Evolutionary conservation across 2,113 vertebrate genomes (phyloP), one percentile per base, ranked within the genome.

Genomic region (Anoplopoma fimbria): DNA sequence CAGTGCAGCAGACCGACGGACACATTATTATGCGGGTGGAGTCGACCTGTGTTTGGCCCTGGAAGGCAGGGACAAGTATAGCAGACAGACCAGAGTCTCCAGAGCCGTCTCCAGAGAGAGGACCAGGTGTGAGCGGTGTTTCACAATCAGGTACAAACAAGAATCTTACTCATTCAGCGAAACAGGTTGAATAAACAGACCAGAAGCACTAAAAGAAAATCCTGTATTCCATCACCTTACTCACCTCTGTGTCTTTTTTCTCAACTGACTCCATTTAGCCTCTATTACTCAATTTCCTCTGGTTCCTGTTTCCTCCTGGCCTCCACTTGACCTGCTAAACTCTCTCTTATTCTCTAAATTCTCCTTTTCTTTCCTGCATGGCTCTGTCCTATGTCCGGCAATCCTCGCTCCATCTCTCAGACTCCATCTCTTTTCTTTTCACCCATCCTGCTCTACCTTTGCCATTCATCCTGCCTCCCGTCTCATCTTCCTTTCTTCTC

Each of bases 401-500:
- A 10, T 29, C n/a, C 45, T 42, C 9, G 1, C 55, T 60, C 83
- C 38, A 69, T 49, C 83, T 67, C 17, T 55, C 25, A 53, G 36
- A 40, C 61, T 53, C n/a, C n/a, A n/a, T n/a, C n/a, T n/a, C n/a
- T n/a, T n/a, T n/a, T n/a, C n/a, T n/a, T n/a, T 53, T 83, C 83
- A 72, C 79, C 70, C 63, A 47, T 49, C 45, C 62, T 10, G 40
- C 14, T 14, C 15, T 31, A 62, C 47, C 40, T 53, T 68, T 68
- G 71, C 47, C 8, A 80, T 69, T 69, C 69, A 60, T 69, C 73
- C 74, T 64, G 38, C 64, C 69, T 75, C 64, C 33, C 3, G 27
- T 45, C 75, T 82, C 75, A 33, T 58, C 60, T 62, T 73, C 29
- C 55, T 78, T 89, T 72, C 40, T 78, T 69, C 45, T 82, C 58